These are phyloP conservation scores for Sebastes glaucus DNA, from an alignment of 2,797 vertebrate species.

Conservation along the genomic window DNA sequence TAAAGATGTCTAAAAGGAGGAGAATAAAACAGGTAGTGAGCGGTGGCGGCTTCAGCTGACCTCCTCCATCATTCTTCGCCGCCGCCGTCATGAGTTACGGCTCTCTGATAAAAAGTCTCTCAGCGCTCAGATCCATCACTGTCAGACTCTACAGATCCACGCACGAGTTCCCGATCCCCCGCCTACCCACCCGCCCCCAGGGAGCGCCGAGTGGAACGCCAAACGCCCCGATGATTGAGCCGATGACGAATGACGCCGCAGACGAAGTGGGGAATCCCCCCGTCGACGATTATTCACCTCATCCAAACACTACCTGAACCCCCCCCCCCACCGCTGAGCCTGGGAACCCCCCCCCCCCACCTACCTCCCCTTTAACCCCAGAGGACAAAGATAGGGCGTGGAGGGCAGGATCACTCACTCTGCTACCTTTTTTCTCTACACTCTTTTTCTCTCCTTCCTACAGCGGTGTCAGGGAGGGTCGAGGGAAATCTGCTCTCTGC, in stretches of 20 bases:
- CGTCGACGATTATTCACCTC: slow-evolving; percentile 34
- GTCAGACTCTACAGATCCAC: slow-evolving; percentile 1
- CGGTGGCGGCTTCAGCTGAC: slow-evolving; percentile 1
- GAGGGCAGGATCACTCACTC: slow-evolving; percentile 70
- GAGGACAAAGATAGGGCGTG: slow-evolving; percentile 42
- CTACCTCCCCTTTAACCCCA: slow-evolving; percentile 8
- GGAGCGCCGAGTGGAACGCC: neutral
- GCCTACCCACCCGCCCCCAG: neutral
- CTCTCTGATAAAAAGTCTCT: slow-evolving; percentile 30
- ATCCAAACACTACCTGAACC: slow-evolving; percentile 13
- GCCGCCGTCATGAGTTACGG: neutral
- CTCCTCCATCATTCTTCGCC: slow-evolving; percentile 9
- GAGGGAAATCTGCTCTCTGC: neutral
- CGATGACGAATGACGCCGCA: slow-evolving; percentile 34
- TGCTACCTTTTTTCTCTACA: neutral
- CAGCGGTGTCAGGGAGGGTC: neutral
- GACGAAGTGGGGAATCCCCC: slow-evolving; percentile 41
- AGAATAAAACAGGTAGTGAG: neutral
- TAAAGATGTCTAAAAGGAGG: neutral
- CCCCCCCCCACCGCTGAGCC: neutral
- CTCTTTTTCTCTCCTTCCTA: neutral
- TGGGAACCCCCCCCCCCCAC: neutral
- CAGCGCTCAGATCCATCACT: slow-evolving; percentile 36
- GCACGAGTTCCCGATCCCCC: neutral
- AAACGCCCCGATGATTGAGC: slow-evolving; percentile 33